Evolutionary conservation across 2,888 invertebrate species (phyloP), one percentile per base, ranked within the genome.

Genomic region (Harpagoxenus sublaevis): DNA sequence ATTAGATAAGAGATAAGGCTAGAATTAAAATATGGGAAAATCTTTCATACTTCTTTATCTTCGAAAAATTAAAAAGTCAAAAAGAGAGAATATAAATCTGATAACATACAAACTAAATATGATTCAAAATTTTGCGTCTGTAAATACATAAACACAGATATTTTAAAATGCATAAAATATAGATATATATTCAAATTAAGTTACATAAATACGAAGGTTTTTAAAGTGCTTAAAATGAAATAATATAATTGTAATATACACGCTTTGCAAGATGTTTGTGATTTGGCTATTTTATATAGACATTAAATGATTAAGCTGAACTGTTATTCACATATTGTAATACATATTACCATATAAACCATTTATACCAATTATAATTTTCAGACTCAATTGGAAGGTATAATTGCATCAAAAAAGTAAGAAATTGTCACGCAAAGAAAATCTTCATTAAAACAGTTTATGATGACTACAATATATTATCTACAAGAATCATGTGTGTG

Each of bases 401-500:
- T 99, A 91, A 98, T 99, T 91, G 98, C 98, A 81, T 98, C 98
- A 45, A 99, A 98, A 96, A 99, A 99, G 95, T 98, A 96, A 96
- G 53, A 45, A 74, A 45, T 10, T 31, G 18, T 42, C 12, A 68
- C 75, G 35, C 51, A 23, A 48, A 53, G 53, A 51, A 15, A 42
- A 74, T 31, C 28, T 23, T n/a, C 31, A 66, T 71, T 15, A 18
- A 51, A 53, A 48, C 31, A 51, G 35, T 66, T 31, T 18, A 31
- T 15, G 5, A 1, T 18, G 42, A 6, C 12, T 45, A 28, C 3
- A 35, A 45, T 57, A 3, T 83, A 51, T 70, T 63, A 68, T 74
- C 12, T 55, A 74, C 18, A 18, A 53, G 15, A 73, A 73, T 73
- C 48, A 48, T 57, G 9, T 31, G 10, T 62, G 45, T 63, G 39